phyloP scores from a whole-genome alignment of 2,888 invertebrate species.

The Caenorhabditis afra region DNA sequence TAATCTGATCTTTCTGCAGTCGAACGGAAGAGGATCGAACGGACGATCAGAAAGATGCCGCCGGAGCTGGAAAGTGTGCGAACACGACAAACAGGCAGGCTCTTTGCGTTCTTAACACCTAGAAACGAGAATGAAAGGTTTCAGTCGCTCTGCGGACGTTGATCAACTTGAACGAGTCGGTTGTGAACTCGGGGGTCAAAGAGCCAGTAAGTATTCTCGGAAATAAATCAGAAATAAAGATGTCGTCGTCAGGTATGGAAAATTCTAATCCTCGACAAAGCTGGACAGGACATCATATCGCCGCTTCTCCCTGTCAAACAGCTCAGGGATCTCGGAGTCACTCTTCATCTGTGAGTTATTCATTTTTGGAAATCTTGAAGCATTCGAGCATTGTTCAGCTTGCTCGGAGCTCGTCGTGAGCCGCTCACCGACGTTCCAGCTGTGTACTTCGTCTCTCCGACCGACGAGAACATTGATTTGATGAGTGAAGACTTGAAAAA shows the following conservation, averaged over 20 bases:
- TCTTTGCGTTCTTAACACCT: not conserved
- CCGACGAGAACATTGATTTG: constrained; percentile 94
- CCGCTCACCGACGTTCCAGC: constrained; percentile 98
- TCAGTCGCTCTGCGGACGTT: constrained; percentile 77
- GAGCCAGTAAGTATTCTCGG: constrained; percentile 71
- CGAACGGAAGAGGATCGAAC: constrained; percentile 1
- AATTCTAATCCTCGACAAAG: constrained; percentile 93
- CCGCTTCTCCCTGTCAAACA: constrained; percentile 96
- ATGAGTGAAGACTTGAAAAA: constrained; percentile 85
- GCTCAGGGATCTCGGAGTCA: constrained; percentile 94
- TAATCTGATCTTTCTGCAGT: constrained; percentile 8
- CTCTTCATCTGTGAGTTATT: constrained; percentile 91
- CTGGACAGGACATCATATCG: constrained; percentile 98
- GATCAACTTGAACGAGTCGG: constrained; percentile 79
- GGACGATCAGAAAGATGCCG: constrained; percentile 35
- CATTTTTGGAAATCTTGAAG: not conserved
- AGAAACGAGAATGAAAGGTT: constrained; percentile 10
- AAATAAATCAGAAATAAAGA: not conserved
- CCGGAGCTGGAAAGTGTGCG: constrained; percentile 66
- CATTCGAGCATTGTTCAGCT: constrained; percentile 69
- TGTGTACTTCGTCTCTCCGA: constrained; percentile 96
- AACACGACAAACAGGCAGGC: constrained; percentile 70
- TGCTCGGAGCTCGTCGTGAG: constrained; percentile 83
- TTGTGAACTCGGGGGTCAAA: constrained; percentile 72
- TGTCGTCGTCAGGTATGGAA: constrained; percentile 57